Conservation (phyloP, 2,888 invertebrate species). For the Rhagophthalmus giganteus region DNA sequence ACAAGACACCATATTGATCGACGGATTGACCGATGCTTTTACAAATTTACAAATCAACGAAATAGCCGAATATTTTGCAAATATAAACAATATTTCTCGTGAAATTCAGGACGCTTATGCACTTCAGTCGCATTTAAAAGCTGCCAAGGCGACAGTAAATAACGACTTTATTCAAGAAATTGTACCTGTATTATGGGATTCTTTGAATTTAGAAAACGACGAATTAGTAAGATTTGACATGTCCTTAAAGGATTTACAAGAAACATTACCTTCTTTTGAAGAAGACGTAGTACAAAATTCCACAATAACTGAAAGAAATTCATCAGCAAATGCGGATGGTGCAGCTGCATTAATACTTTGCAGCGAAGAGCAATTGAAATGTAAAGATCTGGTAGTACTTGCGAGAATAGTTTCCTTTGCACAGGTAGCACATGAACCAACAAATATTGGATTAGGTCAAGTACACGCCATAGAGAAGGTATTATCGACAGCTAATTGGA, state of each 20-base stretch:
- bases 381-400: conserved; percentile 63
- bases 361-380: conserved; percentile 62
- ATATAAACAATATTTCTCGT: conserved; percentile 65
- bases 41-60: conserved; percentile 76
- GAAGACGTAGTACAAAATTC: conserved; percentile 58
- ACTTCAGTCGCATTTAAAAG: conserved; percentile 66
- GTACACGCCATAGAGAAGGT: conserved; percentile 69
- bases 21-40: conserved; percentile 78
- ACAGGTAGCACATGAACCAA: conserved; percentile 77
- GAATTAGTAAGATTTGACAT: conserved; percentile 70
- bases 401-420: conserved; percentile 77
- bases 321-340: conserved; percentile 84
- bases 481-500: conserved; percentile 65
- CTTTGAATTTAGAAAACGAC: conserved; percentile 55
- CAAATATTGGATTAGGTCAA: conserved; percentile 78
- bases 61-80: conserved; percentile 81
- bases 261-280: conserved; percentile 67
- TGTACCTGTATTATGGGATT: conserved; percentile 59
- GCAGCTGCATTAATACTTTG: conserved; percentile 83
- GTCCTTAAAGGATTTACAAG: conserved; percentile 63
- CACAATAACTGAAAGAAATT: conserved; percentile 75
- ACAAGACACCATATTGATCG: conserved; percentile 67
- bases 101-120: conserved; percentile 74
- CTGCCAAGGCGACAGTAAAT: conserved; percentile 63
- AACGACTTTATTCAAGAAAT: conserved; percentile 74